Evolutionary conservation across 1,140 invertebrate genomes (phyloP), one percentile per base, ranked within the genome.

Genomic region (Drosophila repleta): DNA sequence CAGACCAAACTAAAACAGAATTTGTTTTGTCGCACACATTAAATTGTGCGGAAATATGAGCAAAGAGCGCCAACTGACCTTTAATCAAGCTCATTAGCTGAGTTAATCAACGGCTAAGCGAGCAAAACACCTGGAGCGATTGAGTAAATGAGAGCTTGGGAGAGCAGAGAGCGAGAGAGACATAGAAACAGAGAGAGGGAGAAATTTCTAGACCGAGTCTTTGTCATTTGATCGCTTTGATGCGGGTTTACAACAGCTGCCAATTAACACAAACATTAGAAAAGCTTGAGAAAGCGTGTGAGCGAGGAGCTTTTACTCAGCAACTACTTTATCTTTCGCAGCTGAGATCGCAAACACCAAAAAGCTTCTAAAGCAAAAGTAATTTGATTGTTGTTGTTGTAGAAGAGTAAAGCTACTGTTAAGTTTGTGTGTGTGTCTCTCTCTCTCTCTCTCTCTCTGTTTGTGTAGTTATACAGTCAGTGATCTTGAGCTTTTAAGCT

Each of bases 1-100:
- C 48, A 63, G 76, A 76, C 49, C 67, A 63, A 79, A 87, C 83
- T 82, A 63, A 87, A 69, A 37, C 4, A 10, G 49, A 48, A 3
- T 65, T 61, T 37, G 48, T 45, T 63, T 49, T 20, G 53, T 39
- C 46, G 39, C 41, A 46, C 11, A 61, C 51, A 61, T 73, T 87
- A 87, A 87, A 76, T 87, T 53, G 26, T 21, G 39, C 11, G 18
- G 29, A 55, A 69, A 29, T 15, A 10, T 10, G 45, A 43, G 21
- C 21, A 20, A 29, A 20, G 32, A 48, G 58, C 21, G 58, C 29
- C n/a, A 18, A 60, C 15, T 72, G 69, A 72, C 63, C 69, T 72
- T 72, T 72, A 72, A 60, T 67, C 69, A 20, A 49, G 6, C 49
- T 26, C 55, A 66, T 45, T 52, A 46, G 62, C 62, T 39, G n/a